Evolutionary conservation across 2,888 invertebrate genomes (phyloP).

Genomic region (Drosophila kanekoi): DNA sequence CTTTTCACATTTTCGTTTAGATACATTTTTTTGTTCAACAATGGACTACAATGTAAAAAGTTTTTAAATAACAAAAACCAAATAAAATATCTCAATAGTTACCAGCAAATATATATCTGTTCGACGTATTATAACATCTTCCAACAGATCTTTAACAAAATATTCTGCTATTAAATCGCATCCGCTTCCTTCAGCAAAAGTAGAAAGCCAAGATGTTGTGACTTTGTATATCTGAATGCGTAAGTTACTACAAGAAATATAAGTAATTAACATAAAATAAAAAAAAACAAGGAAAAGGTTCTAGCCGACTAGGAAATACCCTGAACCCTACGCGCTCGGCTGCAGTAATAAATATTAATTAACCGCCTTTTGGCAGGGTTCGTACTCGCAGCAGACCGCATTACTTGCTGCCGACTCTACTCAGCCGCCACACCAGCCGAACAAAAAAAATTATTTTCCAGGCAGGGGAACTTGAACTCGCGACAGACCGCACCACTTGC

Average conservation of each 20-base stretch:
- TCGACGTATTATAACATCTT: constrained; percentile 25
- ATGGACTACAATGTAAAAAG: constrained; percentile 5
- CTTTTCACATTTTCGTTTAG: neutral
- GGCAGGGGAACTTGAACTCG: no score
- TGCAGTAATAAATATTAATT: no score
- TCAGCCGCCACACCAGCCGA: no score
- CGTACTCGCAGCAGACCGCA: no score
- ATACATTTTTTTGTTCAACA: neutral
- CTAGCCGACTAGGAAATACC: no score
- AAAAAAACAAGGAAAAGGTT: no score
- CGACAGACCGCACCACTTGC: no score
- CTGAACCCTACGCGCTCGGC: no score
- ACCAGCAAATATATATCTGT: constrained; percentile 30
- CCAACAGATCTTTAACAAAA: constrained; percentile 26
- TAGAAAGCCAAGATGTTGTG: constrained; percentile 31
- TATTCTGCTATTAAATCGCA: constrained; percentile 30
- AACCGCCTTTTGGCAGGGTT: no score
- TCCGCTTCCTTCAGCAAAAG: constrained; percentile 40
- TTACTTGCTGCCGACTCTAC: no score
- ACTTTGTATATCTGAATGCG: constrained; percentile 28
- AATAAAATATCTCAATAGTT: neutral
- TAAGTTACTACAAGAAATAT: constrained; percentile 33
- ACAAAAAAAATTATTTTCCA: no score
- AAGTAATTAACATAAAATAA: neutral
- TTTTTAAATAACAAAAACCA: neutral